Percentiles rank a stretch among this genome's conserved stretches.
phyloP scores from a whole-genome alignment of 2,888 invertebrate genomes.

The Limnephilus rhombicus region DNA sequence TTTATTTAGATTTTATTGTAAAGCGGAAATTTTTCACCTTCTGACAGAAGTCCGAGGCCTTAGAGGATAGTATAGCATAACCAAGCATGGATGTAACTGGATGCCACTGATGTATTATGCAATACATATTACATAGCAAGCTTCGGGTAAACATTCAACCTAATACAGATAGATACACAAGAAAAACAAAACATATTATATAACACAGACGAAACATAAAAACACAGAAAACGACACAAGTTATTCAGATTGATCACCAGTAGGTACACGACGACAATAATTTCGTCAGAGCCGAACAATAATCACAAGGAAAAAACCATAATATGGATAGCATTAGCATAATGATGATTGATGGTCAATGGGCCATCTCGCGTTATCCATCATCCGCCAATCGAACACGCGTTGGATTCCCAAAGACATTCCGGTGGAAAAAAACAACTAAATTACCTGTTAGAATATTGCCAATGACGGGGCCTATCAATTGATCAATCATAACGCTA shows the following conservation, averaged over 20 bases:
- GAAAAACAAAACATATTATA: too few species aligned
- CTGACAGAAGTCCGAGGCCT: too few species aligned
- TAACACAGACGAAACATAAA: background rate
- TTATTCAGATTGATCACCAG: background rate
- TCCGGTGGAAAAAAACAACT: background rate
- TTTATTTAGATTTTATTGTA: too few species aligned
- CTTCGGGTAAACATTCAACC: background rate
- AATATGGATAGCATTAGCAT: background rate
- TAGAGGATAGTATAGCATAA: too few species aligned
- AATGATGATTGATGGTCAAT: background rate
- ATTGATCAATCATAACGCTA: background rate
- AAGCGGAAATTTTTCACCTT: too few species aligned
- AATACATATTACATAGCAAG: background rate
- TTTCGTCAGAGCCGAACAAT: slow-evolving; percentile 1
- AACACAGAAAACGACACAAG: background rate
- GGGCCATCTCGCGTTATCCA: background rate
- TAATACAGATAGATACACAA: background rate
- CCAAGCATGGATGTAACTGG: background rate
- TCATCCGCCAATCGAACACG: slow-evolving; percentile 1
- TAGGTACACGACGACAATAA: background rate
- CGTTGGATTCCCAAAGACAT: slow-evolving; percentile 1
- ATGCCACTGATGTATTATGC: background rate
- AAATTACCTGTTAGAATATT: background rate
- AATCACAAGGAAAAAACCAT: background rate
- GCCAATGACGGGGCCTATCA: background rate